Evolutionary conservation across 2,113 vertebrate species (phyloP).

Genomic region (Phocoena sinus): DNA sequence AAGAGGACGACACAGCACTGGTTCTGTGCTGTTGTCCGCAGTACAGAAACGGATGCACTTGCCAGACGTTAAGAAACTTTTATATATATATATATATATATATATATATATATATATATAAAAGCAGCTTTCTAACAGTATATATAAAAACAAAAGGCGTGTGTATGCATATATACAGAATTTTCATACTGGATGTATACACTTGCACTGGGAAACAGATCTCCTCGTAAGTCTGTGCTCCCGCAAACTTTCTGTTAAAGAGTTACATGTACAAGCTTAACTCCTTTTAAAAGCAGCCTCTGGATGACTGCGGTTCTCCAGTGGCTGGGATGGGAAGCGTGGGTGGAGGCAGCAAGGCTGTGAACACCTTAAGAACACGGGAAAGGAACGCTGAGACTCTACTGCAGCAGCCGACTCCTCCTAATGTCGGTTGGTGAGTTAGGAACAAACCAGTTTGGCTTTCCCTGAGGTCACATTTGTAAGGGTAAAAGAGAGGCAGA

Average conservation of each 20-base stretch:
- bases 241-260: neutral
- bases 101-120: too few relatives aligned
- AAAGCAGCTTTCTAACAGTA: neutral
- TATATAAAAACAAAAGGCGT: neutral
- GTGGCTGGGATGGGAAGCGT: fast-evolving
- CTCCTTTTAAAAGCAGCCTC: neutral
- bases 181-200: neutral
- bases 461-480: fast-evolving
- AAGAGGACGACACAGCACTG: fast-evolving
- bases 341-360: fast-evolving
- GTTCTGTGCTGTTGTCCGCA: neutral
- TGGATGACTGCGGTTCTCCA: fast-evolving
- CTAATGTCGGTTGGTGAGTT: fast-evolving
- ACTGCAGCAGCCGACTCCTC: neutral
- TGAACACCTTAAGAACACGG: fast-evolving
- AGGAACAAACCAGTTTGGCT: fast-evolving
- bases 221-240: neutral
- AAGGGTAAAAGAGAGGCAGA: too few relatives aligned
- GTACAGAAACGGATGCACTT: neutral
- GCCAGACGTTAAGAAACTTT: neutral
- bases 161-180: too few relatives aligned
- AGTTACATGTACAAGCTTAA: fast-evolving
- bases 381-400: fast-evolving
- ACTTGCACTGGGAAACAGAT: too few relatives aligned
- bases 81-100: too few relatives aligned